Evolutionary conservation across 2,113 vertebrate species (phyloP).

Genomic region (Micronycteris hirsuta): DNA sequence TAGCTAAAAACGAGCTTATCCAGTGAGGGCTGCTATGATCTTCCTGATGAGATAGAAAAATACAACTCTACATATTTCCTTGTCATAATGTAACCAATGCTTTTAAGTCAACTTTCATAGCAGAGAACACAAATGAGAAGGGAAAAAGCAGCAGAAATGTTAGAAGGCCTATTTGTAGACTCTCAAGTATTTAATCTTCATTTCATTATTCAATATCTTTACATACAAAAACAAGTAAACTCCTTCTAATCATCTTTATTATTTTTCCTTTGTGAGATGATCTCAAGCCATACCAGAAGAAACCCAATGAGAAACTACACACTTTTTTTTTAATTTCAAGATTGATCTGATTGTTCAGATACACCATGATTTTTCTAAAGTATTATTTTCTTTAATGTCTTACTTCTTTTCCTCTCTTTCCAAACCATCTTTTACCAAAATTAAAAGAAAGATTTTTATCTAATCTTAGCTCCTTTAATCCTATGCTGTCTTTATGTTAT

Average conservation of each 20-base stretch:
- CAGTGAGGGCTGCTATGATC: background rate
- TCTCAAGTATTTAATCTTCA: background rate
- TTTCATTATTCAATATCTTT: background rate
- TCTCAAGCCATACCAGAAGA: background rate
- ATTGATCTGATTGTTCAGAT: background rate
- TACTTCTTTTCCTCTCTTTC: background rate
- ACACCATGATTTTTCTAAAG: background rate
- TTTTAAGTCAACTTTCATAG: background rate
- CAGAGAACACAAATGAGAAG: background rate
- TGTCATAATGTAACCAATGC: background rate
- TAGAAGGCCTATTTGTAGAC: rapidly evolving
- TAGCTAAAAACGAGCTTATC: background rate
- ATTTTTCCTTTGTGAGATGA: background rate
- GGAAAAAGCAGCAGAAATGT: background rate
- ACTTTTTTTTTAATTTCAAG: background rate
- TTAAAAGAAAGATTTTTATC: background rate
- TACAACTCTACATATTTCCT: background rate
- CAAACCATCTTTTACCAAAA: background rate
- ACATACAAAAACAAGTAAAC: background rate
- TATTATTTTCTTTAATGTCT: background rate
- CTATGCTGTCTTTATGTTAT: background rate
- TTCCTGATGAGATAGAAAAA: background rate
- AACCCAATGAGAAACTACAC: background rate
- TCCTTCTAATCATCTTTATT: background rate
- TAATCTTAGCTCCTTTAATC: background rate